phyloP scores from a whole-genome alignment of 2,113 vertebrate species.

The Quiscalus mexicanus region DNA sequence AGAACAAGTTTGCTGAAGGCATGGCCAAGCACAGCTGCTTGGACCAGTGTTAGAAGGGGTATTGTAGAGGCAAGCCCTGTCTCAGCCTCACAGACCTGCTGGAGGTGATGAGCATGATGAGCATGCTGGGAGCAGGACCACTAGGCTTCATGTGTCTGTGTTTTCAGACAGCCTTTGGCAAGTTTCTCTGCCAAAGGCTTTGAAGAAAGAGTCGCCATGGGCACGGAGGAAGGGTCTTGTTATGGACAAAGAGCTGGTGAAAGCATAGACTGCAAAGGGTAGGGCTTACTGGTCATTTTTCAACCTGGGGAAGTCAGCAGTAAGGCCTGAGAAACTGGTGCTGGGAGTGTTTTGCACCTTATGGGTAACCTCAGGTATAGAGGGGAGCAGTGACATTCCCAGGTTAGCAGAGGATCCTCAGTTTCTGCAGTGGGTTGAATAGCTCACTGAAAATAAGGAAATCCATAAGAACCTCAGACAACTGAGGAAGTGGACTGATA shows the following conservation, averaged over 20 bases:
- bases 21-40: not conserved
- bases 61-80: not conserved
- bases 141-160: not conserved
- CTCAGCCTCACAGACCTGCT: not conserved
- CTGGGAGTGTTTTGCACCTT: not conserved
- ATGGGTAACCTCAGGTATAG: not conserved
- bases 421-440: not conserved
- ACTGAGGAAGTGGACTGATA: not conserved
- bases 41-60: not conserved
- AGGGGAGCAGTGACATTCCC: not conserved
- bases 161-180: not conserved
- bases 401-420: not conserved
- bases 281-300: not conserved
- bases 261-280: not conserved
- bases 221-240: not conserved
- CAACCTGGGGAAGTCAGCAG: not conserved
- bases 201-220: not conserved
- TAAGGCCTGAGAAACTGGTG: not conserved
- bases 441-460: not conserved
- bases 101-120: not conserved
- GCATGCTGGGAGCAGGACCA: rapidly evolving
- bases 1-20: not conserved
- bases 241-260: not conserved
- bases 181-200: not conserved
- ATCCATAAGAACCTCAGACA: not conserved